These are phyloP conservation scores for Karalla daura DNA, from an alignment of 2,797 vertebrate species.

Conservation along the genomic window DNA sequence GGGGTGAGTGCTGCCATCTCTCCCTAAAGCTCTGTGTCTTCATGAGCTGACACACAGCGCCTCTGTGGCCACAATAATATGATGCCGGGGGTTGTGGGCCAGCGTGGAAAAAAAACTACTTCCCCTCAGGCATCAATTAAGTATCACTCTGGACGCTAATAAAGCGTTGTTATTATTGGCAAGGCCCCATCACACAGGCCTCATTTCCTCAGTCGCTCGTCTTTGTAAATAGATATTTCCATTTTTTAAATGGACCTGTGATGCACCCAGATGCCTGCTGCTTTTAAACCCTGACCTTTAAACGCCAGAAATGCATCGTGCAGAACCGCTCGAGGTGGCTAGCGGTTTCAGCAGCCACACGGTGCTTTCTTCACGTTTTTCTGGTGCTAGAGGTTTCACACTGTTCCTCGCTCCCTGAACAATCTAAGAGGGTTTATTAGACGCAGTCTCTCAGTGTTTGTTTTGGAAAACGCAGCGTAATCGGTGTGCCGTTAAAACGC, in stretches of 20 bases:
- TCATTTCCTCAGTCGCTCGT: slow-evolving; percentile 50
- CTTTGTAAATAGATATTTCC: slow-evolving; percentile 33
- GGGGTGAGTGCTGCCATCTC: slow-evolving; percentile 1
- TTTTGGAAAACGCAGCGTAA: neutral
- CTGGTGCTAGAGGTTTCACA: neutral
- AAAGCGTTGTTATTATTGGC: slow-evolving; percentile 50
- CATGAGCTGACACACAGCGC: slow-evolving; percentile 8
- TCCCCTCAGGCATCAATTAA: slow-evolving; percentile 49
- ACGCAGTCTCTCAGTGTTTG: neutral
- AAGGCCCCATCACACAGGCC: slow-evolving; percentile 40
- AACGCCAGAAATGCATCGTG: slow-evolving; percentile 7
- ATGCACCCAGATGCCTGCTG: slow-evolving; percentile 11
- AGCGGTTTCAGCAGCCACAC: neutral
- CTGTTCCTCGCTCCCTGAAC: neutral
- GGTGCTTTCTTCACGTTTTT: neutral
- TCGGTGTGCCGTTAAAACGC: neutral
- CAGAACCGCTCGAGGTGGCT: neutral
- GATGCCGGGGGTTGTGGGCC: neutral
- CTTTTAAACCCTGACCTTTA: slow-evolving; percentile 7
- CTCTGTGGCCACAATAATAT: slow-evolving; percentile 12
- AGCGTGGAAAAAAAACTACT: slow-evolving; percentile 24
- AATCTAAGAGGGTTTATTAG: no score
- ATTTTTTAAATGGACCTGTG: slow-evolving; percentile 31
- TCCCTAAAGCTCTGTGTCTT: slow-evolving; percentile 25
- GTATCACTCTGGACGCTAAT: slow-evolving; percentile 48